Conservation (phyloP, 23 tunicate species). For the Halocynthia roretzi region DNA sequence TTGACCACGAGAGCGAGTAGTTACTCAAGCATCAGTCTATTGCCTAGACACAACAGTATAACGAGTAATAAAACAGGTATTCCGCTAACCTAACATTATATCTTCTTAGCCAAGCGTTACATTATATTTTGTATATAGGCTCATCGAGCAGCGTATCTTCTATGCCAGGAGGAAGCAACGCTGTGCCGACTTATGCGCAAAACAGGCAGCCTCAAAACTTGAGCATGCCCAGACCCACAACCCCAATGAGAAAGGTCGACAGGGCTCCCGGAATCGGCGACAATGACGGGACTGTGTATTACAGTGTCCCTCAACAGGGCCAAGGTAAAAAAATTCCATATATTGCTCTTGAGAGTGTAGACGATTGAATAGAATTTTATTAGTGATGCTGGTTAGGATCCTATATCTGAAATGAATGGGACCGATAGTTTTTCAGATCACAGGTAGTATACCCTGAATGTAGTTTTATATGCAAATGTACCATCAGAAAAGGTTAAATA, state of each 20-base stretch:
- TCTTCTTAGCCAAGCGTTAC: background rate
- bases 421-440: too few relatives aligned
- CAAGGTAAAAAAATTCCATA: constrained; percentile 9
- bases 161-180: constrained; percentile 1
- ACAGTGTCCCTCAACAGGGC: constrained; percentile 7
- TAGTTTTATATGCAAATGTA: too few relatives aligned
- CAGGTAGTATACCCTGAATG: too few relatives aligned
- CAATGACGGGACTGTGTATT: background rate
- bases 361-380: too few relatives aligned
- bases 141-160: constrained; percentile 41
- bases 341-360: too few relatives aligned
- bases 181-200: background rate
- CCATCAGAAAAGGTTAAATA: too few relatives aligned
- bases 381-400: too few relatives aligned
- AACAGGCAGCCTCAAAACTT: constrained; percentile 12
- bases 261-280: background rate
- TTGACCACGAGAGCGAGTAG: constrained; percentile 44
- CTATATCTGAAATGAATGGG: too few relatives aligned
- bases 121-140: background rate
- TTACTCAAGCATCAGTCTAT: constrained; percentile 51
- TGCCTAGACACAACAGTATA: constrained; percentile 13
- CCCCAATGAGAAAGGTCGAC: background rate
- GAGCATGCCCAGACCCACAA: constrained; percentile 15
- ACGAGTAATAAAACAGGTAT: constrained; percentile 14
- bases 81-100: constrained; percentile 1